Conservation (phyloP, 2,888 invertebrate genomes). For the Eristalis pertinax region DNA sequence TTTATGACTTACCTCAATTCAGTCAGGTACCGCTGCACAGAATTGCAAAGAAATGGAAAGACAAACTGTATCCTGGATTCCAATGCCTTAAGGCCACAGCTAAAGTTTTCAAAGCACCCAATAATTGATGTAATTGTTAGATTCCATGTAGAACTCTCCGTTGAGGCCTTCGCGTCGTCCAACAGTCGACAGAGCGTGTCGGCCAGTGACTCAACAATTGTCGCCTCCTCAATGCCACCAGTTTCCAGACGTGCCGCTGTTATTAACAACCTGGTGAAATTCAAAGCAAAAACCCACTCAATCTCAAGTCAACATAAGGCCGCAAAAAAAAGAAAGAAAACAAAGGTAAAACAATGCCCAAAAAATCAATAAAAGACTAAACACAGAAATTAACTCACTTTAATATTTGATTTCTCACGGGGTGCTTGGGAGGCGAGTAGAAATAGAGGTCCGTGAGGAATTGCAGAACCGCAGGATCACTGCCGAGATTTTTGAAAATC, state of each 20-base stretch:
- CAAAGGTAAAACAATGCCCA: neutral
- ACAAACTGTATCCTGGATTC: conserved; percentile 73
- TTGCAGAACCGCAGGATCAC: conserved; percentile 73
- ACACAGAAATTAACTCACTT: conserved; percentile 76
- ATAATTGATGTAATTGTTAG: conserved; percentile 75
- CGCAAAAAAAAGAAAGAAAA: neutral
- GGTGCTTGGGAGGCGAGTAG: conserved; percentile 79
- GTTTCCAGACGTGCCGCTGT: conserved; percentile 61
- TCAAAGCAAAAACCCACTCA: neutral
- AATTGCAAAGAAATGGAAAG: conserved; percentile 75
- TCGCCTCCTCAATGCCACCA: conserved; percentile 63
- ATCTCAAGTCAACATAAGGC: no score
- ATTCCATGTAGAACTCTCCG: conserved; percentile 74
- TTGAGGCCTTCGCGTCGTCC: conserved; percentile 60
- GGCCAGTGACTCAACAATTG: conserved; percentile 73
- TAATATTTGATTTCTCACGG: conserved; percentile 79
- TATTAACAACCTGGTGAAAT: conserved; percentile 50
- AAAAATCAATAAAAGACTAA: conserved; percentile 39
- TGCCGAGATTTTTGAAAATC: conserved; percentile 73
- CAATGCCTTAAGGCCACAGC: conserved; percentile 76
- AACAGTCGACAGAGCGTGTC: conserved; percentile 73
- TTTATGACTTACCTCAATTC: conserved; percentile 75
- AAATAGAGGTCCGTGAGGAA: conserved; percentile 79
- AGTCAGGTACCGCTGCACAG: conserved; percentile 76
- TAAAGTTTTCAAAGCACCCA: conserved; percentile 80